A percentile compares a stretch with the other conserved stretches of the same genome.
Conservation (phyloP, 2,888 invertebrate genomes). For the Eutolmus rufibarbis region DNA sequence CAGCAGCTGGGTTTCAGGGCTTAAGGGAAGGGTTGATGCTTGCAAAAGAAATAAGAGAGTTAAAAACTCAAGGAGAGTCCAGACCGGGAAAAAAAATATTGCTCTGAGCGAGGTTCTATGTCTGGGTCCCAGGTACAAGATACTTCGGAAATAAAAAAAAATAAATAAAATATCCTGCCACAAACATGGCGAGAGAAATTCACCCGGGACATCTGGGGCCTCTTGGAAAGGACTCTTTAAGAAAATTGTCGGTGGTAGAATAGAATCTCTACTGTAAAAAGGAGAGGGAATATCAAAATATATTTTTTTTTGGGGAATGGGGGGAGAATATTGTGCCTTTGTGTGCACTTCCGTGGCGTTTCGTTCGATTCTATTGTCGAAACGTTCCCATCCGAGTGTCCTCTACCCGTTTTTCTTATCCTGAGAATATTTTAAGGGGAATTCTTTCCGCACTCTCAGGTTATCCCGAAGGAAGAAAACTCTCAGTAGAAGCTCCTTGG, state of each 20-base stretch:
- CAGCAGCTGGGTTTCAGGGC: neutral
- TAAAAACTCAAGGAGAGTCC: neutral
- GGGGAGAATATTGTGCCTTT: neutral
- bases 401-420: neutral
- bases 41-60: neutral
- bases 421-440: constrained; percentile 2
- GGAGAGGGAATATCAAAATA: neutral
- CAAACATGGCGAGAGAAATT: neutral
- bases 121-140: neutral
- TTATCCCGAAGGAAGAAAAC: neutral
- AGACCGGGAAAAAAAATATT: neutral
- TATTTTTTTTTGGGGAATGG: neutral
- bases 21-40: neutral
- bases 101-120: neutral
- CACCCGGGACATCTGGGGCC: neutral
- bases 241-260: neutral
- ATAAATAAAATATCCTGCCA: neutral
- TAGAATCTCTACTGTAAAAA: neutral
- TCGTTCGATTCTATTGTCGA: neutral
- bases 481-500: constrained; percentile 11
- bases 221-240: constrained; percentile 2
- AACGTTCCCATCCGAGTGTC: neutral
- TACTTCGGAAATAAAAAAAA: neutral
- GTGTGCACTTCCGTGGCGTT: neutral
- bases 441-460: constrained; percentile 7